Evolutionary conservation across 2,888 invertebrate species (phyloP).

Genomic region (Latrodectus elegans): DNA sequence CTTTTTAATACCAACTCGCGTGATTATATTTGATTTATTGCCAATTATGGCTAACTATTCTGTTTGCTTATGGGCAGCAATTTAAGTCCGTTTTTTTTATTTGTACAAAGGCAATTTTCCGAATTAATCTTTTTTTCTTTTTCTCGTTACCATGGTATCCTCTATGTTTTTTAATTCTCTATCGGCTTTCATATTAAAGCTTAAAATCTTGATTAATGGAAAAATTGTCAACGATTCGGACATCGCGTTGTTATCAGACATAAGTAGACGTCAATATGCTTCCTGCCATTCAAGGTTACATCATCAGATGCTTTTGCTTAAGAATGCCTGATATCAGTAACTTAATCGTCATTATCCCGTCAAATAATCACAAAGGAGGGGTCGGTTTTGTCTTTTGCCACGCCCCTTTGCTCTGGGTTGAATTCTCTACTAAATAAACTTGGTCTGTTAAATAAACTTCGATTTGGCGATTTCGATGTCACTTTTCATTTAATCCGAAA

Average conservation of each 20-base stretch:
- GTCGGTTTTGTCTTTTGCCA: slow-evolving; percentile 2
- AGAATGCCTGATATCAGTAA: slow-evolving; percentile 23
- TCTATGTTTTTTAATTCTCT: neutral
- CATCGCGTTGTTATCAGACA: neutral
- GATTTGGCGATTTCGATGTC: no score
- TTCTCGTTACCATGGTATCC: slow-evolving; percentile 11
- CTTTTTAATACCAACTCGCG: slow-evolving; percentile 6
- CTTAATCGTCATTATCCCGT: slow-evolving; percentile 28
- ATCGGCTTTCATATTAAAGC: neutral
- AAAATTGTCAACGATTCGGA: slow-evolving; percentile 7
- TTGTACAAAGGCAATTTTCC: slow-evolving; percentile 14
- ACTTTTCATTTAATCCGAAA: no score
- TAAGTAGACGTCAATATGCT: neutral
- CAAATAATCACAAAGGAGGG: slow-evolving; percentile 36
- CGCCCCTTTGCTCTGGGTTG: slow-evolving; percentile 9
- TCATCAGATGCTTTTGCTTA: neutral
- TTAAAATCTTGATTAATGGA: slow-evolving; percentile 38
- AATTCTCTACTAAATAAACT: no score
- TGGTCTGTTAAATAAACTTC: no score
- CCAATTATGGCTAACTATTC: slow-evolving; percentile 30
- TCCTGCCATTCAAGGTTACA: slow-evolving; percentile 27
- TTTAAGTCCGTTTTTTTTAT: slow-evolving; percentile 23
- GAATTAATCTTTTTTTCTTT: neutral
- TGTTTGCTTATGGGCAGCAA: slow-evolving; percentile 14
- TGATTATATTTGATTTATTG: slow-evolving; percentile 48